These are phyloP conservation scores for Platanista minor DNA, from an alignment of 2,113 vertebrate species.

Conservation along the genomic window DNA sequence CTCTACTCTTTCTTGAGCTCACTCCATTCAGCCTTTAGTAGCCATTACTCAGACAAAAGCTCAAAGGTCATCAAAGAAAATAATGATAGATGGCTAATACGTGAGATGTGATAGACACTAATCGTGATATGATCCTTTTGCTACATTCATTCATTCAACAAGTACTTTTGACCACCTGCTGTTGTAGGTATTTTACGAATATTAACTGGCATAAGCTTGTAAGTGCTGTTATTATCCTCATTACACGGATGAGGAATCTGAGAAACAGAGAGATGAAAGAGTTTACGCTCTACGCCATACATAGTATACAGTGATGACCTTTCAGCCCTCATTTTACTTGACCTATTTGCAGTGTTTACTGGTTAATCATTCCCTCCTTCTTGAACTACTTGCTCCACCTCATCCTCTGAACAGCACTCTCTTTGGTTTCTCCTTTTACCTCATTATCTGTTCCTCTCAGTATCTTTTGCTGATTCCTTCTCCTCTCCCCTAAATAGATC, in stretches of 20 bases:
- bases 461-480: not conserved
- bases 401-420: too few relatives aligned
- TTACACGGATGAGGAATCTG: not conserved
- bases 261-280: not conserved
- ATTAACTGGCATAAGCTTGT: too few relatives aligned
- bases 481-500: not conserved
- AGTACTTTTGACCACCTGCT: not conserved
- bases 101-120: not conserved
- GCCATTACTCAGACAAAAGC: not conserved
- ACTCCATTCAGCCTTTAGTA: not conserved
- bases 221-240: not conserved
- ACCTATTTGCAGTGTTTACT: not conserved
- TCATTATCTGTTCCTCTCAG: not conserved
- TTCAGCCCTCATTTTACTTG: not conserved
- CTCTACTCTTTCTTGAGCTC: not conserved
- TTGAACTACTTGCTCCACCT: not conserved
- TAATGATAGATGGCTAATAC: not conserved
- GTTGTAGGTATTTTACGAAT: not conserved
- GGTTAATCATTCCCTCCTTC: not conserved
- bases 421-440: not conserved
- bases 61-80: not conserved
- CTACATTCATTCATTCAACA: not conserved
- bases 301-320: too few relatives aligned
- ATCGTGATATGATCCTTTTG: not conserved
- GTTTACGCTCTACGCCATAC: not conserved